A percentile compares a stretch with the other conserved stretches of the same genome.
Evolutionary conservation across 2,113 vertebrate genomes (phyloP).

Genomic region (Calyptomena viridis): DNA sequence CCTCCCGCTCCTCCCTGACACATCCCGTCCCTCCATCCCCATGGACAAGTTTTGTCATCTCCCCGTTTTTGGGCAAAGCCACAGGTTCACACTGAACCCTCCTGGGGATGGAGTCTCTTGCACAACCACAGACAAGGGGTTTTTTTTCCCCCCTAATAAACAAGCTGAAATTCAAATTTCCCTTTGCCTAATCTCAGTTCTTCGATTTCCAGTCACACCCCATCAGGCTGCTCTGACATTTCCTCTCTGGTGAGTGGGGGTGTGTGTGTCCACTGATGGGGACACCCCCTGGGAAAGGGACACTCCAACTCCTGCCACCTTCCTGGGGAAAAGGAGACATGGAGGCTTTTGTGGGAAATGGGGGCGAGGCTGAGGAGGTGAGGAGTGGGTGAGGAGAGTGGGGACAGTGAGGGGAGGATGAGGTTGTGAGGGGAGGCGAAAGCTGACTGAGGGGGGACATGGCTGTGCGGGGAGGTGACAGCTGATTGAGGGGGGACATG

Average conservation of each 20-base stretch:
- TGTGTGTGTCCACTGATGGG: background rate
- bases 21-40: background rate
- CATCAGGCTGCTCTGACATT: background rate
- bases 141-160: background rate
- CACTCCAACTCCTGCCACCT: background rate
- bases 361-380: background rate
- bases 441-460: background rate
- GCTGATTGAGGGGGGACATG: background rate
- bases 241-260: background rate
- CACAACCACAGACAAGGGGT: background rate
- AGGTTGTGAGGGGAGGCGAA: background rate
- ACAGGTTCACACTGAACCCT: fast-evolving
- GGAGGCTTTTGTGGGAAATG: background rate
- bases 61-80: background rate
- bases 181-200: background rate
- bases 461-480: too few species aligned
- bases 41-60: background rate
- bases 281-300: background rate
- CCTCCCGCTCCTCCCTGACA: fast-evolving
- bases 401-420: fast-evolving
- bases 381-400: background rate
- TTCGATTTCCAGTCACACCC: background rate
- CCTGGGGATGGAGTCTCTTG: background rate
- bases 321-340: background rate
- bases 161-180: background rate